Conservation (phyloP, 2,113 vertebrate species). For the Megaceryle maxima region DNA sequence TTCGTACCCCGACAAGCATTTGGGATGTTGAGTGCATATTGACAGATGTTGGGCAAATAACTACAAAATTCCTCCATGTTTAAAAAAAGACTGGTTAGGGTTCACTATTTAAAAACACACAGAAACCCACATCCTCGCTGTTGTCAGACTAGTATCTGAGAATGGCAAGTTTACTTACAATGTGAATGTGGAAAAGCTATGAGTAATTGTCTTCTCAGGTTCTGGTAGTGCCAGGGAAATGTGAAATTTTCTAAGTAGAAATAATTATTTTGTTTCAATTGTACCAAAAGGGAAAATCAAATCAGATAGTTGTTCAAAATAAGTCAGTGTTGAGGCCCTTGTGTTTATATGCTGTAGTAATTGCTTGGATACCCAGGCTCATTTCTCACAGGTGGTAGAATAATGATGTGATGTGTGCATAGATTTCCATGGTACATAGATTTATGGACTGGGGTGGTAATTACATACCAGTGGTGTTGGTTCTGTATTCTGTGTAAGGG, state of each 20-base stretch:
- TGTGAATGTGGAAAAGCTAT: neutral
- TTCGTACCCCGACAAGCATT: neutral
- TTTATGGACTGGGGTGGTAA: neutral
- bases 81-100: neutral
- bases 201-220: fast-evolving
- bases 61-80: neutral
- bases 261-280: neutral
- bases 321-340: neutral
- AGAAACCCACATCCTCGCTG: fast-evolving
- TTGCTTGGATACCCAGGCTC: neutral
- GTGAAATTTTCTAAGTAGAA: neutral
- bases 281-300: neutral
- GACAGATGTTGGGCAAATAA: neutral
- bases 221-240: neutral
- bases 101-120: neutral
- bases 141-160: neutral
- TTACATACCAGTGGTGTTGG: fast-evolving
- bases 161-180: neutral
- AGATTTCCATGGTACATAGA: neutral
- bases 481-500: neutral
- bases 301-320: neutral
- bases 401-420: neutral
- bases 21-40: neutral
- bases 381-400: neutral
- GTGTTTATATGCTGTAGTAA: neutral